A percentile compares a stretch with the other conserved stretches of the same genome.
Evolutionary conservation across 2,113 vertebrate species (phyloP).

Genomic region (Poeciliopsis occidentalis): DNA sequence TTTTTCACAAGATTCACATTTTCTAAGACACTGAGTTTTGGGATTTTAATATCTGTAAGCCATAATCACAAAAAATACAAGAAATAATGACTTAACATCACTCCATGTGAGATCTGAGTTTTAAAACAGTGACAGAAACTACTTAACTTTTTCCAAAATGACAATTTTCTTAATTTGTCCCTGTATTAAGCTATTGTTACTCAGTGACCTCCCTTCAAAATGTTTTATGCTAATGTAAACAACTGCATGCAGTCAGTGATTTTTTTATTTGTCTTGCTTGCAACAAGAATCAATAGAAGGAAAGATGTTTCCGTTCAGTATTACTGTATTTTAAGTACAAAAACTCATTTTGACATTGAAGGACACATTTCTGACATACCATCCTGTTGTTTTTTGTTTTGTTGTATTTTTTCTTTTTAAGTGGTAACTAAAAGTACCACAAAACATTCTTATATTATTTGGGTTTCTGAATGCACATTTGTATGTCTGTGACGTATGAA

Average conservation of each 20-base stretch:
- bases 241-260: neutral
- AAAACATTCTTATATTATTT: neutral
- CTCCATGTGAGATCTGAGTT: no score
- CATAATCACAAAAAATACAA: no score
- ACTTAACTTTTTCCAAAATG: no score
- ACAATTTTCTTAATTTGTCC: no score
- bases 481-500: neutral
- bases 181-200: neutral
- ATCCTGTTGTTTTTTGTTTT: neutral
- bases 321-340: neutral
- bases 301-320: neutral
- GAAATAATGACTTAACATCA: no score
- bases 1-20: no score
- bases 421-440: neutral
- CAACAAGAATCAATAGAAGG: neutral
- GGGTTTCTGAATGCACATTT: slow-evolving; percentile 1
- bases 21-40: no score
- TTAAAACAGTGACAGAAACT: no score
- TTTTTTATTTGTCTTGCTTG: neutral
- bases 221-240: neutral
- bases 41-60: no score
- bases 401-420: neutral
- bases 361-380: neutral
- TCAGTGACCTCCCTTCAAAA: neutral
- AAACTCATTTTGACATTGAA: neutral